Conservation (phyloP, 2,888 invertebrate genomes). For the Lysandra bellargus region DNA sequence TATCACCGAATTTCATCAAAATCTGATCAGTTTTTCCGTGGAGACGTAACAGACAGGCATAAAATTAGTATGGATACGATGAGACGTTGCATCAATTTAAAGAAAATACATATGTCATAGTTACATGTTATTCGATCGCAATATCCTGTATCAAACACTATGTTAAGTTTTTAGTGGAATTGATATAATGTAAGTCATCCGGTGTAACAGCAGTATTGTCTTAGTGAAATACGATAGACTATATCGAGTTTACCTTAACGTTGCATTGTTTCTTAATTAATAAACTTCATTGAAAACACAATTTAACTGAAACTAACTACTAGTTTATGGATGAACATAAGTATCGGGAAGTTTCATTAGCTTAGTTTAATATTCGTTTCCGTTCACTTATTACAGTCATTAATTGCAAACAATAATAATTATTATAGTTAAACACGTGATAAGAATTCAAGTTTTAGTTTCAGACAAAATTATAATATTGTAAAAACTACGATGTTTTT, state of each 20-base stretch:
- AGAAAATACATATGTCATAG: slow-evolving; percentile 51
- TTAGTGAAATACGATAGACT: slow-evolving; percentile 13
- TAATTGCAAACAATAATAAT: background rate
- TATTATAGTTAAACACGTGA: background rate
- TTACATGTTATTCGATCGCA: slow-evolving; percentile 69
- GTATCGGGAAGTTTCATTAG: slow-evolving; percentile 1
- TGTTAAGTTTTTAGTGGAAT: slow-evolving; percentile 72
- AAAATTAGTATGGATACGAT: background rate
- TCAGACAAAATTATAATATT: too few relatives aligned
- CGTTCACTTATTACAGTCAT: background rate
- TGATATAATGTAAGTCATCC: slow-evolving; percentile 45
- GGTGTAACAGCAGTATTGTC: slow-evolving; percentile 28
- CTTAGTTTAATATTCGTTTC: background rate
- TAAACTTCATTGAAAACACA: slow-evolving; percentile 6
- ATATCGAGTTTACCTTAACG: slow-evolving; percentile 14
- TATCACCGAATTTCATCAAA: too few relatives aligned
- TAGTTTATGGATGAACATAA: slow-evolving; percentile 11
- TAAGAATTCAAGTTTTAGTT: too few relatives aligned
- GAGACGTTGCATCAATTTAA: background rate
- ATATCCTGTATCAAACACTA: slow-evolving; percentile 72
- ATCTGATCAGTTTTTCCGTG: too few relatives aligned
- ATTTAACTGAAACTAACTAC: slow-evolving; percentile 10
- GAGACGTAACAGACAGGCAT: too few relatives aligned
- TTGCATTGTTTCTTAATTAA: slow-evolving; percentile 19
- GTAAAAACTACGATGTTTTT: background rate